Conservation (phyloP, 1,140 invertebrate species). For the Globodera rostochiensis region DNA sequence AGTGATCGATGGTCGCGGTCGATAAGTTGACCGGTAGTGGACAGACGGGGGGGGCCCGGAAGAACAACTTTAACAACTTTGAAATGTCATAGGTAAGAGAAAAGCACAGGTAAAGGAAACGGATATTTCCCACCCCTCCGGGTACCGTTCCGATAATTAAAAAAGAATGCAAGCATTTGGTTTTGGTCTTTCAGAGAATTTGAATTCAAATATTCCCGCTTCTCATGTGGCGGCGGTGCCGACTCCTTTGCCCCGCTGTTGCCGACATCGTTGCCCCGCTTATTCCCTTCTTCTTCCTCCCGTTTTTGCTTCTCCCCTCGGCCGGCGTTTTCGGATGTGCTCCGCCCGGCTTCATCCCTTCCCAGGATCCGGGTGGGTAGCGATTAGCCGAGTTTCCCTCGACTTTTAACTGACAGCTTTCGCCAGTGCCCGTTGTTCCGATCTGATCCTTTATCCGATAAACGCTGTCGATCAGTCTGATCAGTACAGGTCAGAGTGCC, state of each 20-base stretch:
- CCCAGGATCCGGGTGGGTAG: constrained; percentile 35
- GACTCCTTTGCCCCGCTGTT: not conserved
- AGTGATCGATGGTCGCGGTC: no score
- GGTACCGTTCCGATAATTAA: no score
- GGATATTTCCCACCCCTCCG: no score
- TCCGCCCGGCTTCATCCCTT: constrained; percentile 39
- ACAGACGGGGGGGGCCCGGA: no score
- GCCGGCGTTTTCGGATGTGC: constrained; percentile 26
- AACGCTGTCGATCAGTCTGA: constrained; percentile 64
- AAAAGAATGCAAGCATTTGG: no score
- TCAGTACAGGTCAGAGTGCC: constrained; percentile 53
- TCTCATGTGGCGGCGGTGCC: not conserved
- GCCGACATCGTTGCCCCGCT: not conserved
- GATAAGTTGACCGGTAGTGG: no score
- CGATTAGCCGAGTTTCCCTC: not conserved
- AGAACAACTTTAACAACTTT: no score
- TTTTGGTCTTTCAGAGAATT: no score
- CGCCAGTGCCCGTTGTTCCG: constrained; percentile 61
- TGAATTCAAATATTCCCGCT: not conserved
- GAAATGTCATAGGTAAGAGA: no score
- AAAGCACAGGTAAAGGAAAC: no score
- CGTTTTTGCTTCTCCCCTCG: not conserved
- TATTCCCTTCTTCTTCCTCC: not conserved
- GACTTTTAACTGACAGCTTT: constrained; percentile 41
- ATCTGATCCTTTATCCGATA: constrained; percentile 63